Evolutionary conservation across 2,888 invertebrate genomes (phyloP), one percentile per base, ranked within the genome.

Genomic region (Hirtodrosophila duncani): DNA sequence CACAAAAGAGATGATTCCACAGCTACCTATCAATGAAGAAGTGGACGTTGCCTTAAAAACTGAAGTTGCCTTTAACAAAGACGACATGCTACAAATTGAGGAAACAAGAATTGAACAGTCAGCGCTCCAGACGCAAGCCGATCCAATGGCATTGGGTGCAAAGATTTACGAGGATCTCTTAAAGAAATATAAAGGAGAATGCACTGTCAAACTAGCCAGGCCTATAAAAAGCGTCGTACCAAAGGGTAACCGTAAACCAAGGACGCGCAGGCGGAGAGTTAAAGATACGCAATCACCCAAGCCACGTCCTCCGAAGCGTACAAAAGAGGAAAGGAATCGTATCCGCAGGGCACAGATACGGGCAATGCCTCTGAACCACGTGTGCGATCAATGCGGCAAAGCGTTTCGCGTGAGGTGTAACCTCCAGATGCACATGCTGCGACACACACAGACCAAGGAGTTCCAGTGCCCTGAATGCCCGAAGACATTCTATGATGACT

Each of bases 391-490:
- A 21, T 84, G 84, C 36, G 67, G 74, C 0, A 84, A 85, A 41
- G 67, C 78, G 0, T 84, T 85, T 46, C 83, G 84, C 5, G 82
- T 83, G 48, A 72, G 77, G 14, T 84, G 90, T 37, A 91, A 90
- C 61, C 79, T 91, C 10, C 86, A 90, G 0, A 90, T 90, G 56
- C 91, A 91, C 63, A 86, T 89, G 83, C 74, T 89, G 52, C 83
- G 91, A 0, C 91, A 91, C 52, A 86, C 88, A 0, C 90, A 89
- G 0, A 60, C 88, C 1, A 90, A 90, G 57, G 88, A 89, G 0
- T 89, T 86, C 52, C 77, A 88, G 0, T 91, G 91, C 62, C 85
- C 86, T 16, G 85, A 90, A 33, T 91, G 91, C 51, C 90, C 91
- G 0, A 90, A 89, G 69, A 85, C 86, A 3, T 91, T 91, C 62